These are phyloP conservation scores for Scaptomyza caliginosa DNA, from an alignment of 2,888 invertebrate genomes.

Conservation along the genomic window DNA sequence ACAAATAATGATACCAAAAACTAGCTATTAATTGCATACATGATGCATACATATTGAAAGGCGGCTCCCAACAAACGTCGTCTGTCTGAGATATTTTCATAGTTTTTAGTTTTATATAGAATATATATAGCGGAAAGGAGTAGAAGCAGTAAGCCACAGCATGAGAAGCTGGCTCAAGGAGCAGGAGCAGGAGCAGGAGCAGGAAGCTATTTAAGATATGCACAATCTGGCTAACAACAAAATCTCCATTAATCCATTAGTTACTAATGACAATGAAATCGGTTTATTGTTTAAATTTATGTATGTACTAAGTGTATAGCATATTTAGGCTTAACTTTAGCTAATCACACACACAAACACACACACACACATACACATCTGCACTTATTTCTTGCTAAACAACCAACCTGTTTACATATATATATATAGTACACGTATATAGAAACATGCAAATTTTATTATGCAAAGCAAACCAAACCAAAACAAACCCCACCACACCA, in stretches of 20 bases:
- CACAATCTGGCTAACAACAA: slow-evolving; percentile 15
- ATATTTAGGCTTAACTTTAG: slow-evolving; percentile 68
- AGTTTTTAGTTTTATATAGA: slow-evolving; percentile 7
- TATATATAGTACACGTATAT: slow-evolving; percentile 5
- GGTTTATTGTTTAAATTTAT: slow-evolving; percentile 53
- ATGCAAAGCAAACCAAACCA: too few species aligned
- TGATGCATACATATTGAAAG: slow-evolving; percentile 1
- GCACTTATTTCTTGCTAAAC: slow-evolving; percentile 2
- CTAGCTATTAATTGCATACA: slow-evolving; percentile 49
- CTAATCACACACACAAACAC: slow-evolving; percentile 27
- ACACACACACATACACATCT: background rate
- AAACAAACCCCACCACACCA: background rate
- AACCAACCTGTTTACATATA: background rate
- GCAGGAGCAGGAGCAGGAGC: background rate
- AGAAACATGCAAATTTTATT: slow-evolving; percentile 4
- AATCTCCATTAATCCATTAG: slow-evolving; percentile 40
- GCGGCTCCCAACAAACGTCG: slow-evolving; percentile 10
- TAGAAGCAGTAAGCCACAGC: slow-evolving; percentile 1
- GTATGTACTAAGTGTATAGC: slow-evolving; percentile 38
- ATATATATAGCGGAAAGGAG: slow-evolving; percentile 2
- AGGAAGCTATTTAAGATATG: slow-evolving; percentile 12
- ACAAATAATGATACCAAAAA: slow-evolving; percentile 64
- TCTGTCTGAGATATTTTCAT: slow-evolving; percentile 39
- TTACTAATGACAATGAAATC: slow-evolving; percentile 31
- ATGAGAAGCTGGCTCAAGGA: background rate